phyloP scores from a whole-genome alignment of 1,140 invertebrate species.

The Papilio helenus region DNA sequence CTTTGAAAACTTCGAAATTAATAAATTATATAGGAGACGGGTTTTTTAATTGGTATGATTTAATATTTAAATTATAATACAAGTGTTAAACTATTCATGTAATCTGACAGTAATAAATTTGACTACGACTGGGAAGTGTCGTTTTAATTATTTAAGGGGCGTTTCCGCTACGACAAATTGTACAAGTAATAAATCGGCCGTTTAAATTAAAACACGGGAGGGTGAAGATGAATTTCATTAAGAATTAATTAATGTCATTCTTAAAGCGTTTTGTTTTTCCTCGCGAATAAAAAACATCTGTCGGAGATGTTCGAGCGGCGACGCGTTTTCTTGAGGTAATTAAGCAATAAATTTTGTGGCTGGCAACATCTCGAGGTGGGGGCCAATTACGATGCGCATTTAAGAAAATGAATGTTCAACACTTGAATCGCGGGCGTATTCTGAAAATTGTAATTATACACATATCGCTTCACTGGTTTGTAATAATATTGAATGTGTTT shows the following conservation, averaged over 20 bases:
- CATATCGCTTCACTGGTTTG: not conserved
- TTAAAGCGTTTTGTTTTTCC: conserved; percentile 82
- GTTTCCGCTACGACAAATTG: conserved; percentile 76
- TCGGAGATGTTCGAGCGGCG: conserved; percentile 66
- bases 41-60: conserved; percentile 20
- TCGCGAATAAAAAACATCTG: conserved; percentile 82
- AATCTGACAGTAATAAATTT: conserved; percentile 75
- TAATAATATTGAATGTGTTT: not conserved
- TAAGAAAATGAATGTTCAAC: conserved; percentile 78
- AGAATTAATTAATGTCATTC: conserved; percentile 84
- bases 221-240: conserved; percentile 83
- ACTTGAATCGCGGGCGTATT: conserved; percentile 60
- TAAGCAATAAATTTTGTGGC: conserved; percentile 82
- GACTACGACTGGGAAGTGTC: conserved; percentile 61
- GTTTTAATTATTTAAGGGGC: conserved; percentile 74
- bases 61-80: conserved; percentile 41
- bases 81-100: conserved; percentile 59
- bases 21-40: not conserved
- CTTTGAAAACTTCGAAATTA: conserved; percentile 36
- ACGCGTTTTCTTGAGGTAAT: conserved; percentile 81
- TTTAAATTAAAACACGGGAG: conserved; percentile 80
- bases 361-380: conserved; percentile 77
- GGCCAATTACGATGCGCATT: conserved; percentile 76
- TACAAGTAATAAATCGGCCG: conserved; percentile 79
- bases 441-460: conserved; percentile 44